phyloP scores from a whole-genome alignment of 2,888 invertebrate species.

The Nineta flava region DNA sequence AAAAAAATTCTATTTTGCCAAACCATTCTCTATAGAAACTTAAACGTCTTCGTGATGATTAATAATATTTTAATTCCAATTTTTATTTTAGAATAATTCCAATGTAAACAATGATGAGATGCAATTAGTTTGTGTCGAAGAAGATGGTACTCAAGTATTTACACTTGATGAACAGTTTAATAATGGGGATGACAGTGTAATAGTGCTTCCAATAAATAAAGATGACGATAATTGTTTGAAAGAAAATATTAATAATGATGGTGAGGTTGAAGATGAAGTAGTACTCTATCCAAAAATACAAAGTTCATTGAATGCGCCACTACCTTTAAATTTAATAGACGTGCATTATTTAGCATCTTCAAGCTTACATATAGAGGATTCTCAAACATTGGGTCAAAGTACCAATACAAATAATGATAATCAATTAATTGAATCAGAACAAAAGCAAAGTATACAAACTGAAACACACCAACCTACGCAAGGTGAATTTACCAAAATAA shows the following conservation, averaged over 20 bases:
- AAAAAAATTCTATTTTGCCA: no score
- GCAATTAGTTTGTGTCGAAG: constrained; percentile 3
- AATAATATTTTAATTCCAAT: background rate
- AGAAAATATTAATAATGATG: constrained; percentile 1
- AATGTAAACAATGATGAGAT: background rate
- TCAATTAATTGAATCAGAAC: background rate
- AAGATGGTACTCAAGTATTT: constrained; percentile 6
- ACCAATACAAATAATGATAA: background rate
- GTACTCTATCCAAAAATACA: constrained; percentile 7
- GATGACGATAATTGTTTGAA: constrained; percentile 3
- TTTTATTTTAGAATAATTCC: background rate
- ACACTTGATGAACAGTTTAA: constrained; percentile 9
- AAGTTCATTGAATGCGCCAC: background rate
- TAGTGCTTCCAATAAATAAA: constrained; percentile 6
- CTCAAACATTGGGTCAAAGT: background rate
- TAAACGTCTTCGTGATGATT: no score
- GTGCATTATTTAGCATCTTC: background rate
- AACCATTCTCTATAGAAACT: no score
- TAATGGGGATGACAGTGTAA: constrained; percentile 10
- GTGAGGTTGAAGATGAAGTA: constrained; percentile 8
- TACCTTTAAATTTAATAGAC: background rate
- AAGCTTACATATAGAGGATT: background rate
- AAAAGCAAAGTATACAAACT: background rate
- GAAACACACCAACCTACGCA: background rate
- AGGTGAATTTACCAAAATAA: background rate